Conservation (phyloP, 2,113 vertebrate genomes). For the Muntiacus reevesi region DNA sequence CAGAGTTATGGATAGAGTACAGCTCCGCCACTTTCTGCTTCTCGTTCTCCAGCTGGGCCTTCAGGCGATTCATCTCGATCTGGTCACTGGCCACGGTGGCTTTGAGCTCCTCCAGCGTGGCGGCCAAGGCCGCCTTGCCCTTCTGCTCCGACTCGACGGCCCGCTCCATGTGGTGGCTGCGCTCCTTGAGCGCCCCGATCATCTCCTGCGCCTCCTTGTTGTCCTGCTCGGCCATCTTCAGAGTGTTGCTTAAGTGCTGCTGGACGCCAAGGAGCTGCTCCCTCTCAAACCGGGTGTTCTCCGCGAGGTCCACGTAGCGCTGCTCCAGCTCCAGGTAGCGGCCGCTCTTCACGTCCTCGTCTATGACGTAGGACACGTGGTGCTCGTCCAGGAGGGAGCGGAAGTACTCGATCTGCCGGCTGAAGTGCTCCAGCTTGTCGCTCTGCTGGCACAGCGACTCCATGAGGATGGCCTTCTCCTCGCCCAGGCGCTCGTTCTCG, state of each 20-base stretch:
- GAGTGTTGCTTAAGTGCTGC: conserved; percentile 94
- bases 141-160: conserved; percentile 92
- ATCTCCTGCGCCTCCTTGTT: conserved; percentile 95
- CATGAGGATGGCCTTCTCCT: conserved; percentile 96
- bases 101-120: conserved; percentile 90
- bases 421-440: conserved; percentile 91
- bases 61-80: conserved; percentile 90
- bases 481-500: conserved; percentile 94
- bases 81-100: conserved; percentile 87
- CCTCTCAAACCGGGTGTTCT: conserved; percentile 92
- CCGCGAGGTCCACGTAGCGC: conserved; percentile 91
- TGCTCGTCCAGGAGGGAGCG: conserved; percentile 92
- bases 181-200: conserved; percentile 92
- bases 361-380: conserved; percentile 88
- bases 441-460: conserved; percentile 96
- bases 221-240: conserved; percentile 97
- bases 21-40: conserved; percentile 92
- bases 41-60: conserved; percentile 92
- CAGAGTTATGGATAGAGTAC: conserved; percentile 92
- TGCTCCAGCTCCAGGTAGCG: conserved; percentile 97
- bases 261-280: conserved; percentile 96
- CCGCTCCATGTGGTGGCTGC: conserved; percentile 95
- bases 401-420: conserved; percentile 92
- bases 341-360: conserved; percentile 94
- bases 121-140: conserved; percentile 83